Evolutionary conservation across 2,888 invertebrate genomes (phyloP).

Genomic region (Bursaphelenchus okinawaensis): DNA sequence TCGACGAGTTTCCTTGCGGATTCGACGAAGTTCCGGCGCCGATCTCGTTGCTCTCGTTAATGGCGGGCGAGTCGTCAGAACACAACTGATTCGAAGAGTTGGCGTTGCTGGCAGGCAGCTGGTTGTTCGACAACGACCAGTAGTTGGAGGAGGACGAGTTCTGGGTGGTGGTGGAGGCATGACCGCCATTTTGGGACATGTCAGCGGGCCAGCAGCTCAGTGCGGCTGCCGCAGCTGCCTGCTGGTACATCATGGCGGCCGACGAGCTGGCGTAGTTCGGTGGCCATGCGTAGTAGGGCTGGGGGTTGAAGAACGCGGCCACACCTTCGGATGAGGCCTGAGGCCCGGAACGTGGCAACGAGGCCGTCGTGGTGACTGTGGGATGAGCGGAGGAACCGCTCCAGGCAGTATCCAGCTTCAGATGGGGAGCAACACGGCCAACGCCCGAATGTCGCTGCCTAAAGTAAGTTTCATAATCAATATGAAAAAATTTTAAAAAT

Average conservation of each 20-base stretch:
- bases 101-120: not conserved
- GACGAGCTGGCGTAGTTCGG: constrained; percentile 5
- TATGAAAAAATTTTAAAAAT: no score
- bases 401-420: not conserved
- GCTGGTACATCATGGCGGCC: constrained; percentile 11
- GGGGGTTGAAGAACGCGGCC: constrained; percentile 2
- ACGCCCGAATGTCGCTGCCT: not conserved
- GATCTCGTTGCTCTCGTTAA: not conserved
- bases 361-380: constrained; percentile 10
- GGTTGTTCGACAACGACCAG: not conserved
- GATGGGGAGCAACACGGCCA: not conserved
- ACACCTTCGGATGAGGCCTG: constrained; percentile 1
- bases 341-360: constrained; percentile 1
- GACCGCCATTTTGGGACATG: not conserved
- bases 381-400: not conserved
- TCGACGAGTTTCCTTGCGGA: not conserved
- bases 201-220: constrained; percentile 3
- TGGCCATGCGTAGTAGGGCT: constrained; percentile 6
- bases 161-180: not conserved
- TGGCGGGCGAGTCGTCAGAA: not conserved
- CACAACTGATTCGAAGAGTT: not conserved
- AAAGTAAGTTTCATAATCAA: not conserved
- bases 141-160: not conserved
- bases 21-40: not conserved
- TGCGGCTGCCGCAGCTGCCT: constrained; percentile 12